A percentile compares a stretch with the other conserved stretches of the same genome.
Conservation (phyloP, 2,888 invertebrate genomes). For the Cacoxenus indagator region DNA sequence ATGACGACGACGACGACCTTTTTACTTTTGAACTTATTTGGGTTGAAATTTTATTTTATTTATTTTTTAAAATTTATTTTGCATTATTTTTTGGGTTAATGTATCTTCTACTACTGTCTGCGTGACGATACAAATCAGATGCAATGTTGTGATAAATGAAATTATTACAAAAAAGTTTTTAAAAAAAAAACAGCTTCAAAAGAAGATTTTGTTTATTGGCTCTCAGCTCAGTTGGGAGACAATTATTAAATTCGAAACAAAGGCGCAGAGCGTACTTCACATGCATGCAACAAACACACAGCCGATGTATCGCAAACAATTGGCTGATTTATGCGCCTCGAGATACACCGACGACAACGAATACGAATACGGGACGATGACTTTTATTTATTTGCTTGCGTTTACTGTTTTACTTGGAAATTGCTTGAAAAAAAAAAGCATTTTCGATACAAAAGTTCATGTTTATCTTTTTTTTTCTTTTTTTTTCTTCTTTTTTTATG, state of each 20-base stretch:
- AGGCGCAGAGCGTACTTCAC: slow-evolving; percentile 16
- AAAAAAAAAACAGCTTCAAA: neutral
- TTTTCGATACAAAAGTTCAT: slow-evolving; percentile 6
- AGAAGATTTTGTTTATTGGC: neutral
- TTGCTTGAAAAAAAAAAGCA: slow-evolving; percentile 19
- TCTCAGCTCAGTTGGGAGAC: neutral
- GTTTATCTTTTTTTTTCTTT: neutral
- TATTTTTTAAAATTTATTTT: slow-evolving; percentile 9
- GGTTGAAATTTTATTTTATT: neutral
- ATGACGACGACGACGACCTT: neutral
- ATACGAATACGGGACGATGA: slow-evolving; percentile 1
- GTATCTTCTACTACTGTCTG: slow-evolving; percentile 51
- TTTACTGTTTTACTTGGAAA: slow-evolving; percentile 10
- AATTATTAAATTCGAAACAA: slow-evolving; percentile 4
- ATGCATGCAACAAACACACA: neutral
- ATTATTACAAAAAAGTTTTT: slow-evolving; percentile 49
- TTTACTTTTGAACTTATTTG: slow-evolving; percentile 6
- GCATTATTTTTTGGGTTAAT: slow-evolving; percentile 54
- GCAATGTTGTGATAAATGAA: slow-evolving; percentile 59
- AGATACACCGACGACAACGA: slow-evolving; percentile 42
- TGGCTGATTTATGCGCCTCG: slow-evolving; percentile 54
- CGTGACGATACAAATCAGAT: slow-evolving; percentile 47
- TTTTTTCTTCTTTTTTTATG: neutral
- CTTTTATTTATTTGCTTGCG: neutral
- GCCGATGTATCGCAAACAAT: slow-evolving; percentile 41